Base-by-base conservation (phyloP, 35 echinoderm and acorn worm species). In the Apostichopus japonicus region DNA sequence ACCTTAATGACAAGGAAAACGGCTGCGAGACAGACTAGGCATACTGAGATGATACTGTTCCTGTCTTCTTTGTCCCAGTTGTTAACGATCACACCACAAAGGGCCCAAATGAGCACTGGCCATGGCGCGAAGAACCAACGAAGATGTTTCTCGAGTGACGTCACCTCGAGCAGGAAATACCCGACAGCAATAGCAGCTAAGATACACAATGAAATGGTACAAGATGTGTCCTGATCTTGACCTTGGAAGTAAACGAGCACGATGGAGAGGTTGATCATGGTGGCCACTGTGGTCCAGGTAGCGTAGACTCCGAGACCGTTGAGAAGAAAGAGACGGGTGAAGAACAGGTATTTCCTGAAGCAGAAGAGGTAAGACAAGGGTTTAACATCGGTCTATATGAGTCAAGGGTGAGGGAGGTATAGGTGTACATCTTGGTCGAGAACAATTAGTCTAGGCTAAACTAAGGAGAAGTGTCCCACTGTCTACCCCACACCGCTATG, bases 281-380 rank as follows among this genome's bases (percentile, higher is more conserved):
- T 78, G 5, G 94, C 94, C 54, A 96, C 78, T 84, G 92, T 93
- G n/a, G 92, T 87, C 94, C 94, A 96, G 10, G 92, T 87, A 4
- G 94, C 94, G 87, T 96, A 93, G 23, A 93, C 78, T 24, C 84
- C 94, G 27, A 96, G 73, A 8, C 94, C 94, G 44, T 96, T 96
- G 6, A 90, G 94, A 58, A 93, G 55, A 23, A 96, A 77, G 8
- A 92, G 65, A 11, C 92, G 78, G 54, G 72, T 86, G 54, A 27
- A 83, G 6, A 93, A 16, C 6, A 96, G 58, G 25, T 96, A 92
- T 24, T 80, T 70, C 79, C 94, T 96, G 77, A n/a, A 54, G 77
- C 54, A 0, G 90, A 79, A 61, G 7, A 59, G 33, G 33, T 44
- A 17, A 90, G 22, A 58, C 57, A 88, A 33, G 33, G 33, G 33